phyloP scores from a whole-genome alignment of 1,140 invertebrate genomes.

The Drosophila serrata region DNA sequence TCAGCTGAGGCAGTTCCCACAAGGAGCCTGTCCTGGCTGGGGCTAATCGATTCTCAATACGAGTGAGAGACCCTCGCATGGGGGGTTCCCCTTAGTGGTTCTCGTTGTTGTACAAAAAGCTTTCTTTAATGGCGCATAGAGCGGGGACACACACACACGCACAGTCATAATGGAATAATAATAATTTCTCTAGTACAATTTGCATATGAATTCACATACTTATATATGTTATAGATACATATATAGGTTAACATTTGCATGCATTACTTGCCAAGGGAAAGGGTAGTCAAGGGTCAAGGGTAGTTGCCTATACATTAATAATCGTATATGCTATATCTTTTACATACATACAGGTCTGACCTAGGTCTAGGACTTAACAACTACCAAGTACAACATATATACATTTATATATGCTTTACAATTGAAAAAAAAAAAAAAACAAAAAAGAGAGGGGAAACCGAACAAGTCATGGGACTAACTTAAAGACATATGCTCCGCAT shows the following conservation, averaged over 20 bases:
- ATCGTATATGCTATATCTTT: slow-evolving; percentile 25
- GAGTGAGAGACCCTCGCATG: neutral
- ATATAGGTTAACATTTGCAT: slow-evolving; percentile 6
- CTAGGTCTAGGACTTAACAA: slow-evolving; percentile 23
- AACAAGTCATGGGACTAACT: slow-evolving; percentile 49
- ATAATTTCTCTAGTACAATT: slow-evolving; percentile 25
- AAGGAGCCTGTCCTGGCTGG: neutral
- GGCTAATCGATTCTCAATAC: slow-evolving; percentile 13
- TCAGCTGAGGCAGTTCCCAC: neutral
- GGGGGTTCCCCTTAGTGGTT: neutral
- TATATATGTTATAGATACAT: neutral
- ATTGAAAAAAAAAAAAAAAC: slow-evolving; percentile 37
- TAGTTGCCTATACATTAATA: slow-evolving; percentile 28
- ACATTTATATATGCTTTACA: slow-evolving; percentile 16
- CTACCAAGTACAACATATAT: slow-evolving; percentile 15
- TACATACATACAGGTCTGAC: slow-evolving; percentile 17
- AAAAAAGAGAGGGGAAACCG: neutral
- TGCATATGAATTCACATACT: slow-evolving; percentile 8
- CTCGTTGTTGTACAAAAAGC: slow-evolving; percentile 21
- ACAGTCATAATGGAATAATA: slow-evolving; percentile 36
- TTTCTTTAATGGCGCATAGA: slow-evolving; percentile 27
- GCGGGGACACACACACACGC: slow-evolving; percentile 9
- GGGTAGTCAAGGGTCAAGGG: neutral
- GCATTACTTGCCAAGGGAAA: neutral
- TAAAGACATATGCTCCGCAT: slow-evolving; percentile 64